Evolutionary conservation across 2,797 vertebrate genomes (phyloP).

Genomic region (Siniperca obscura): DNA sequence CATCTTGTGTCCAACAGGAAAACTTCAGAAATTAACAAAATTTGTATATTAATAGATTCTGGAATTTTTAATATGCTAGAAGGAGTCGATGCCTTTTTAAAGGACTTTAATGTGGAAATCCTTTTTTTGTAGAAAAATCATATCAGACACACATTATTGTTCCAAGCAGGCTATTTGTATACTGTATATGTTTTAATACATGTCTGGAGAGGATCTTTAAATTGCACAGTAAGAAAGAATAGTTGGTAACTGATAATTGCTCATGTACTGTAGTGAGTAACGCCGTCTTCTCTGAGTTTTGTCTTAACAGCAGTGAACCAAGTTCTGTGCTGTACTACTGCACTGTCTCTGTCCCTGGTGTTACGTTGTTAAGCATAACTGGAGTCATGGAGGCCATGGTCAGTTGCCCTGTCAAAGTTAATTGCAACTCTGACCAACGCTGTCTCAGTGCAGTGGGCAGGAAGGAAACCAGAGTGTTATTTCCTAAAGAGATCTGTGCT

Average conservation of each 20-base stretch:
- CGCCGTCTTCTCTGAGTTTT: neutral
- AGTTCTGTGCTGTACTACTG: neutral
- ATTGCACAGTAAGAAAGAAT: neutral
- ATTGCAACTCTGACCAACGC: slow-evolving; percentile 28
- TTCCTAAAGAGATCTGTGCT: slow-evolving; percentile 6
- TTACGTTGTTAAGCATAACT: slow-evolving; percentile 28
- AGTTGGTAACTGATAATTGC: slow-evolving; percentile 10
- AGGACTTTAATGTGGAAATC: no score
- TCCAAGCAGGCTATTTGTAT: no score
- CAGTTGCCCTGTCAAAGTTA: slow-evolving; percentile 39
- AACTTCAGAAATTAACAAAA: no score
- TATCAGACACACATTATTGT: no score
- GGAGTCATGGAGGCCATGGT: slow-evolving; percentile 17
- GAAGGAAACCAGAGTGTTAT: neutral
- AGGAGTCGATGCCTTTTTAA: no score
- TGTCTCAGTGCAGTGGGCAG: slow-evolving; percentile 2
- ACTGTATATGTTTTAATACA: no score
- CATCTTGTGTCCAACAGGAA: no score
- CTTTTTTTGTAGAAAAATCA: no score
- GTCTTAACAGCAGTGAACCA: neutral
- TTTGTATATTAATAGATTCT: no score
- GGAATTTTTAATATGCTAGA: no score
- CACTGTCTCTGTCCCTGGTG: neutral
- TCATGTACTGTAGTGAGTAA: neutral
- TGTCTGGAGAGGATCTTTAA: neutral